Evolutionary conservation across 2,888 invertebrate species (phyloP), one percentile per base, ranked within the genome.

Genomic region (Tetragnatha montana): DNA sequence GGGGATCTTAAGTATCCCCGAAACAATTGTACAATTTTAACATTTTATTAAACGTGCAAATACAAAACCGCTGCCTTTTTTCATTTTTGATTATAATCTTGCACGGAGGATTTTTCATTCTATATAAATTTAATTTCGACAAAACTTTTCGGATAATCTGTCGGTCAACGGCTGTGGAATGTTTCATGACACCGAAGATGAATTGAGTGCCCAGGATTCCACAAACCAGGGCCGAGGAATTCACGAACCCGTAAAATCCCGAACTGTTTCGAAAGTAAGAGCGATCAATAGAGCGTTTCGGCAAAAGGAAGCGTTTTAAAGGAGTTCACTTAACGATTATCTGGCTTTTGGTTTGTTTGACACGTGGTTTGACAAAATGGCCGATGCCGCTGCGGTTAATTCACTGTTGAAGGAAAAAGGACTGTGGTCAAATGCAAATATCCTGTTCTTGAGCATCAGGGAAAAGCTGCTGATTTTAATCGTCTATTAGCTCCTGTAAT

Each of bases 251-350:
- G 73, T 81, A 6, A 81, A 81, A 51, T 71, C 81, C 51, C 22
- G 1, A 71, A 22, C 50, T 35, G 1, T 51, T 22, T 50, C 51
- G 22, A 73, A 73, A 73, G 21, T 84, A 76, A 84, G 68, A 12
- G 21, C 76, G 47, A 50, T 78, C 47, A 84, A 70, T 75, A 75
- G 76, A 78, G 60, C 84, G 84, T 76, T 69, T 50, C 76, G 50
- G 21, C 21, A 73, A 22, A 35, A 71, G 73, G 71, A 81, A 81
- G 47, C 50, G 22, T 81, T 81, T 81, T 50, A n/a, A 60, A 35
- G 10, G 49, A 81, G 81, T 81, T 81, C 81, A 71, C 50, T 47
- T 51, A 81, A 51, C 73, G 73, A 81, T 73, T 81, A 81, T 73
- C 50, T 49, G 17, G n/a, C 71, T 6, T 19, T 76, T 49, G 50